Conservation (phyloP, 2,888 invertebrate genomes). For the Ganaspis brasiliensis region DNA sequence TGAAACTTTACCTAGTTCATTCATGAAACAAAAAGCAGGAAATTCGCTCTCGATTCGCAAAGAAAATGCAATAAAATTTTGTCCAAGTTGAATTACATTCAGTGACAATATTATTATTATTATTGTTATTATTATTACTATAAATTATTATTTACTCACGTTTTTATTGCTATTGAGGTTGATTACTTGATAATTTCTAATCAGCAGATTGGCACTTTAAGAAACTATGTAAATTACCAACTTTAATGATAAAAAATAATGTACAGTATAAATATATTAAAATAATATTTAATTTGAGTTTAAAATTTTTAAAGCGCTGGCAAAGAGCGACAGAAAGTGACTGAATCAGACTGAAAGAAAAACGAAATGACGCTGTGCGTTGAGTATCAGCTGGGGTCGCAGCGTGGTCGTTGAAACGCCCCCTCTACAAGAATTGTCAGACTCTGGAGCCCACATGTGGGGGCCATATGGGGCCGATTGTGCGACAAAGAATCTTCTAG, state of each 20-base stretch:
- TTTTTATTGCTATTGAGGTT: too few species aligned
- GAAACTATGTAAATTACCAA: too few species aligned
- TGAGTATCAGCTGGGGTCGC: constrained; percentile 74
- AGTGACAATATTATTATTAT: too few species aligned
- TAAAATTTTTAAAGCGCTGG: constrained; percentile 64
- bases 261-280: too few species aligned
- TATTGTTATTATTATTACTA: too few species aligned
- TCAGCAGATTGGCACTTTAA: too few species aligned
- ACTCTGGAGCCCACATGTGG: constrained; percentile 69
- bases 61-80: not conserved
- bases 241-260: too few species aligned
- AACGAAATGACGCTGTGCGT: constrained; percentile 66
- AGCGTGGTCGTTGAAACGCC: constrained; percentile 57
- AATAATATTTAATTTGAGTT: not conserved
- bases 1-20: not conserved
- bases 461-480: constrained; percentile 70
- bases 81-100: not conserved
- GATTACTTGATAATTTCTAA: too few species aligned
- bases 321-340: constrained; percentile 72
- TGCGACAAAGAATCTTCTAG: constrained; percentile 49
- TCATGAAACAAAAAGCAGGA: not conserved
- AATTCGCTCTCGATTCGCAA: not conserved
- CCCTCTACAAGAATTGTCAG: constrained; percentile 56
- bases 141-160: too few species aligned
- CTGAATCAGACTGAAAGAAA: constrained; percentile 61